Evolutionary conservation across 1,140 invertebrate species (phyloP), one percentile per base, ranked within the genome.

Genomic region (Diprion similis): DNA sequence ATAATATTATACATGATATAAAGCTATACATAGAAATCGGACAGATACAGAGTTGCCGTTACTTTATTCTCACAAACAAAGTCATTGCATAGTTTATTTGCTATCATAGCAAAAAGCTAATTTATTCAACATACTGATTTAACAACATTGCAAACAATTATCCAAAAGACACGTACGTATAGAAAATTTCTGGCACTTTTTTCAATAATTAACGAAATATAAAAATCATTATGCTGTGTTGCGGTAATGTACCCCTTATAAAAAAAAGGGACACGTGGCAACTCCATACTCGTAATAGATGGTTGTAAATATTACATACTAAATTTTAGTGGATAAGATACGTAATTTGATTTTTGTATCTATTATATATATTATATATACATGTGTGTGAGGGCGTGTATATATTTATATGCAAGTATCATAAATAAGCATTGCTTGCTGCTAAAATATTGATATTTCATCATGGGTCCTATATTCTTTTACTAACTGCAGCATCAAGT

Each of bases 1-100:
- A 37, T 37, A 76, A 37, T 37, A 37, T 37, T 37, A 37, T 37
- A 37, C 24, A 37, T 37, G 24, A 71, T 59, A 18, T n/a, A 59
- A 19, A 59, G 46, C 11, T n/a, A 71, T 64, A 71, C 47, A 18
- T 11, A 51, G 15, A 71, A 59, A 71, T 24, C 37, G 46, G 19
- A 71, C 45, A 18, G 15, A 51, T 51, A 59, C 18, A 48, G n/a
- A 45, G 11, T n/a, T 19, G 18, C n/a, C 13, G 24, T n/a, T n/a
- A 74, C 11, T 66, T 37, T 37, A 37, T 37, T 37, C 24, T 37
- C 24, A 3, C 24, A 37, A 37, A 37, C 24, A 37, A 37, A 37
- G 24, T 37, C 6, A 6, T 37, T 6, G 24, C 24, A 37, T 37
- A 3, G 24, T 37, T 37, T 37, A 37, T 37, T 37, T 37, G 24